phyloP scores from a whole-genome alignment of 2,888 invertebrate genomes.

The Polydrusus cervinus region DNA sequence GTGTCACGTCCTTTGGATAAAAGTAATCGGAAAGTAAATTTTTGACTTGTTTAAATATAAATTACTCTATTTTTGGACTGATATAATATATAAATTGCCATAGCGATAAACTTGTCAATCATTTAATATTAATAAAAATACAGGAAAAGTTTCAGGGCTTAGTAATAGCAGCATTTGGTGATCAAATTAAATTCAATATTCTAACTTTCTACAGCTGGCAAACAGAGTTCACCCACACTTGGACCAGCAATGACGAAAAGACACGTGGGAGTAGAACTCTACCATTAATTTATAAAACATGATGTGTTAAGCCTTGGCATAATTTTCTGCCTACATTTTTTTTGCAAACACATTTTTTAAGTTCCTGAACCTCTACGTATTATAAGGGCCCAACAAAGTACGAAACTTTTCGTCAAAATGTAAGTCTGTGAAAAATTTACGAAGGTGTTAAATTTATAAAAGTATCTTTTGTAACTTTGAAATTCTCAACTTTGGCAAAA shows the following conservation, averaged over 20 bases:
- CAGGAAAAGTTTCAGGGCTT: too few relatives aligned
- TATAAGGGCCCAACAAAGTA: constrained; percentile 13
- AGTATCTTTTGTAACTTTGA: constrained; percentile 27
- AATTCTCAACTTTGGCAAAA: constrained; percentile 27
- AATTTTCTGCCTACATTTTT: neutral
- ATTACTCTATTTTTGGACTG: neutral
- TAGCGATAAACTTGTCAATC: neutral
- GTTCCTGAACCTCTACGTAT: constrained; percentile 6
- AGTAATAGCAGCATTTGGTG: neutral
- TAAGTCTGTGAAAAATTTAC: constrained; percentile 22
- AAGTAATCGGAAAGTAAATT: too few relatives aligned
- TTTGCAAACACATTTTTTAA: constrained; percentile 6
- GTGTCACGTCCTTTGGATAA: too few relatives aligned
- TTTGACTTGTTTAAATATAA: too few relatives aligned
- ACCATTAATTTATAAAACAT: too few relatives aligned
- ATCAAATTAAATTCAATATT: neutral
- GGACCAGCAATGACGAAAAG: too few relatives aligned
- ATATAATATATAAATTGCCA: neutral
- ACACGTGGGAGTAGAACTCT: too few relatives aligned
- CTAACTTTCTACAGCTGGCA: too few relatives aligned
- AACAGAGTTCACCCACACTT: too few relatives aligned
- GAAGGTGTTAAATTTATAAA: constrained; percentile 30
- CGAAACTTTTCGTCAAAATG: constrained; percentile 20
- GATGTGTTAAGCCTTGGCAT: too few relatives aligned
- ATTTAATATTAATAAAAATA: neutral